Base-by-base conservation (phyloP, 2,888 invertebrate species). In the Protula sp. region DNA sequence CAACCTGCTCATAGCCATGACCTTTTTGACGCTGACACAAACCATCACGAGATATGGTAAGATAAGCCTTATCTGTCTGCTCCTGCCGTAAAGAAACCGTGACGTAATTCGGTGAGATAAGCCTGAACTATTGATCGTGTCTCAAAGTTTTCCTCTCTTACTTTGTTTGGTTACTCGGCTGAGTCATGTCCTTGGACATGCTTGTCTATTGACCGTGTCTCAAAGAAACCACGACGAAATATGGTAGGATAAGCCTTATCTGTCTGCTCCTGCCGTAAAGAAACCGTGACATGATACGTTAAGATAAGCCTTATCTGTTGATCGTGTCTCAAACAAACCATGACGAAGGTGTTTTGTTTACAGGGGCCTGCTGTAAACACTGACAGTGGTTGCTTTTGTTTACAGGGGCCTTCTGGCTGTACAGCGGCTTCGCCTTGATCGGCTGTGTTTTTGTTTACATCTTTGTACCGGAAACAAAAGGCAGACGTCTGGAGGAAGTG, bases 391-490 rank as follows among this genome's bases (percentile, higher is more conserved):
- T n/a, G n/a, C n/a, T n/a, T n/a, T 19, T 38, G 19, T 38, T 59
- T 68, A 70, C 69, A 72, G 85, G 85, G 53, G 82, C 84, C 2
- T 85, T 85, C 74, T 84, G 82, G 74, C 70, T 85, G 60, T 85
- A 85, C 74, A 77, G 82, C 27, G 80, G 78, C 1, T 72, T 85
- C n/a, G 82, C 84, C 1, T 60, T 77, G 1, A 38, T 82, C 1
- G 85, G 83, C 0, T 67, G 83, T n/a, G 30, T 84, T 1, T 79
- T 84, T 62, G 76, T 85, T 62, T 76, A 70, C 52, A 64, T 80
- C 26, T 74, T 81, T 29, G 76, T 85, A 55, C 85, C 85, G 1
- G 85, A 86, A 70, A 86, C 85, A 0, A 82, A 81, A 69, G 84
- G 84, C 2, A 75, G 75, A 51, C 73, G 75, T 30, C 73, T 85